These are phyloP conservation scores for Sycophila texana DNA, from an alignment of 2,888 invertebrate species.

Conservation along the genomic window DNA sequence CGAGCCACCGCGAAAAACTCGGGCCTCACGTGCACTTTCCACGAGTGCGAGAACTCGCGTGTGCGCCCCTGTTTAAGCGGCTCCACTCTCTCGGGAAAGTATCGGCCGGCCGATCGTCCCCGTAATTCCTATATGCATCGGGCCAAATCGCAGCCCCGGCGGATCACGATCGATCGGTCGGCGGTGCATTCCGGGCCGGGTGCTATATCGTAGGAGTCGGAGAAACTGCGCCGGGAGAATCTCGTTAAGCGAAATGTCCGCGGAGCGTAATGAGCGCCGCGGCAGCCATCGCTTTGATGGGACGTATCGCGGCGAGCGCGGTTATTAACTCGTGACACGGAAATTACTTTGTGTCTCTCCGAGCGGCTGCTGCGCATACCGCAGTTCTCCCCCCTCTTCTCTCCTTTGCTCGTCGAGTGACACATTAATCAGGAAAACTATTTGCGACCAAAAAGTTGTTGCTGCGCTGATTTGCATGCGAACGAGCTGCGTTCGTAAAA, in stretches of 20 bases:
- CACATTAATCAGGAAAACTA: slow-evolving; percentile 42
- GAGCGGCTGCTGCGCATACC: background rate
- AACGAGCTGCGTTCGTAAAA: too few species aligned
- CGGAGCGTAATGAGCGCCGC: slow-evolving; percentile 24
- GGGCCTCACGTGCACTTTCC: too few species aligned
- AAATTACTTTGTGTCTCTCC: slow-evolving; percentile 40
- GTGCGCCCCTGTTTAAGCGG: too few species aligned
- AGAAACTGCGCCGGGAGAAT: slow-evolving; percentile 15
- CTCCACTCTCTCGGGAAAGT: too few species aligned
- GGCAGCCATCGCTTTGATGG: slow-evolving; percentile 17
- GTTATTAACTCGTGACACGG: slow-evolving; percentile 47
- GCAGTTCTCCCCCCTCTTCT: too few species aligned
- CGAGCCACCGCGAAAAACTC: too few species aligned
- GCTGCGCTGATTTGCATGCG: background rate
- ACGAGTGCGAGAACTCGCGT: too few species aligned
- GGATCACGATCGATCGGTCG: background rate
- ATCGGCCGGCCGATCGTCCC: too few species aligned
- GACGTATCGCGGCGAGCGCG: slow-evolving; percentile 10
- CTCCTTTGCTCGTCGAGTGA: slow-evolving; percentile 22
- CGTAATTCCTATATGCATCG: too few species aligned
- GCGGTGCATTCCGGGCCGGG: background rate
- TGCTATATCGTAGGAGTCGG: slow-evolving; percentile 4
- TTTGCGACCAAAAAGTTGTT: slow-evolving; percentile 9
- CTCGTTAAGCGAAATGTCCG: slow-evolving; percentile 36
- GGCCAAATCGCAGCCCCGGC: background rate